Base-by-base conservation (phyloP, 2,113 vertebrate species). In the Piaya cayana region DNA sequence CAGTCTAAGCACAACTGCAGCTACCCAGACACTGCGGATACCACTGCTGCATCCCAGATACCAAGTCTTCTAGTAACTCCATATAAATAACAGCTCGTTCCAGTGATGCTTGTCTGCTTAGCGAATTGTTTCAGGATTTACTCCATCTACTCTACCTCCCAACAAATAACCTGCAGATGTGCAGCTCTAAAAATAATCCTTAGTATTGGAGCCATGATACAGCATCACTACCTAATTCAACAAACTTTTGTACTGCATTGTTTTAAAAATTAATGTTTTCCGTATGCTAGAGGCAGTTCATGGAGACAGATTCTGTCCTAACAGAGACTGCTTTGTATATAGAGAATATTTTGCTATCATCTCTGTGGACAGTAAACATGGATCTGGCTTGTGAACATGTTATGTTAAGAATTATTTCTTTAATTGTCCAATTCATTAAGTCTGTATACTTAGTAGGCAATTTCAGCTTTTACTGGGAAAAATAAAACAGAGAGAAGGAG, bases 371-470 rank as follows among this genome's bases (percentile, higher is more conserved):
- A 86, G 37, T 75, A 86, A 63, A 88, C 43, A 19, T 79, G 47
- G 36, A 50, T 68, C 77, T 52, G 75, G 88, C 94, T 91, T 94
- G 90, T 89, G 97, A 97, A 92, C 52, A 90, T 84, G 45, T 89
- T 95, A 70, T 76, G 85, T 89, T 76, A 95, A 91, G 77, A 95
- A 94, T 92, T 59, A 92, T 53, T 95, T 34, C 29, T 81, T 90
- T 96, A 89, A 82, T 94, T 77, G 56, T 93, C 93, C 93, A 96
- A 84, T 82, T 97, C 92, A 93, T 98, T 94, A 97, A 96, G 53
- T 84, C 93, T 88, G 36, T 86, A 39, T 89, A 91, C 85, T 95
- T 94, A 88, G 72, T 95, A 95, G 95, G 87, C 82, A 58, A 53
- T 81, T 65, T 76, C 50, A 82, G 52, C 26, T 53, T 94, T 97